Evolutionary conservation across 2,888 invertebrate species (phyloP), one percentile per base, ranked within the genome.

Genomic region (Lamellibrachia columna): DNA sequence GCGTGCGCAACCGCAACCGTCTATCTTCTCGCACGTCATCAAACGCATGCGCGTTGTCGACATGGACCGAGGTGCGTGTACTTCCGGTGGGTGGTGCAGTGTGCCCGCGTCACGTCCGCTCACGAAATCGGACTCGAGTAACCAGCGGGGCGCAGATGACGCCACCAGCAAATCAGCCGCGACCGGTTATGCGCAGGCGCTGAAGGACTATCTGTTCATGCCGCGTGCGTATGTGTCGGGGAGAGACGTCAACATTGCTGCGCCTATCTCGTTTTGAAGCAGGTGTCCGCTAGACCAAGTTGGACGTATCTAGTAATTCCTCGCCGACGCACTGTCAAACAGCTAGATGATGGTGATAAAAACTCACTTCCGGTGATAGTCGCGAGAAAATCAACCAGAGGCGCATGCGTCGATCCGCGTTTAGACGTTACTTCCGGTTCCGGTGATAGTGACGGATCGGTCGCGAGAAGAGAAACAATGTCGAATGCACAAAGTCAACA

Each of bases 351-450:
- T n/a, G 75, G 75, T 75, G 75, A 15, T 6, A 75, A 22, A 75
- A 0, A 75, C 75, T 75, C 75, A 6, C 22, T 22, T 75, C 75
- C 75, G 75, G n/a, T 75, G 75, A n/a, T 22, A 75, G 15, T 75
- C 22, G 75, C 75, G 75, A 75, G 75, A 75, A 75, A 75, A 75
- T 15, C 22, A 75, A 4, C 75, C 75, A 75, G 75, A n/a, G 75
- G 40, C 75, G n/a, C 58, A 15, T 22, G 75, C 75, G 75, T 1
- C 75, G 22, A 75, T 40, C 40, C 15, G 60, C 7, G 60, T 75
- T 75, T 15, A 75, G n/a, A 75, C 75, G 75, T 75, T 22, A 75
- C 75, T 75, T 75, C 75, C 75, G 75, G 75, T 75, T 75, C 75
- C 75, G 75, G 75, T 75, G 75, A 75, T 22, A 75, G 75, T 75